Base-by-base conservation (phyloP, 1,140 invertebrate species). In the Andrena cerasifolii region DNA sequence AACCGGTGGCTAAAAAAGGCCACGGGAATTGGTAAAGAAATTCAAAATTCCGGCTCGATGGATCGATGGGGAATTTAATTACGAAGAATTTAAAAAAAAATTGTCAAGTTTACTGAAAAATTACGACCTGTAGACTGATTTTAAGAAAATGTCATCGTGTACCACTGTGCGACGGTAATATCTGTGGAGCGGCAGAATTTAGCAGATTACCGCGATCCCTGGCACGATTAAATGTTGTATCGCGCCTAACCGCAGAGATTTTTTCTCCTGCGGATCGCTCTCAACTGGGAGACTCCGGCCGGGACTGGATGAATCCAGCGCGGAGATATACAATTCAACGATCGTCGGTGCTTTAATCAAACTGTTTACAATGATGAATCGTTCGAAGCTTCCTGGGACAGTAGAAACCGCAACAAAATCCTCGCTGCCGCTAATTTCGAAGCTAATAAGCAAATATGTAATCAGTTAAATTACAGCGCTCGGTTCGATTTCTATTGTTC, bases 131-230 rank as follows among this genome's bases (percentile, higher is more conserved):
- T n/a, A n/a, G n/a, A n/a, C n/a, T n/a, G n/a, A n/a, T n/a, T n/a
- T n/a, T n/a, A n/a, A n/a, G n/a, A n/a, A n/a, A n/a, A n/a, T n/a
- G n/a, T n/a, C n/a, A n/a, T n/a, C n/a, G n/a, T n/a, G n/a, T n/a
- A n/a, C n/a, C n/a, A n/a, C n/a, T n/a, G n/a, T n/a, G n/a, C n/a
- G n/a, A n/a, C 10, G 36, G 62, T n/a, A 49, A 59, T 28, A 26
- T 21, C 4, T 18, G 16, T 14, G 24, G 43, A 70, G 59, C 21
- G 18, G 56, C 51, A 47, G 47, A 82, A 82, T 74, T 56, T 63
- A 59, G 36, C 28, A 14, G 36, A 66, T 71, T 67, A 83, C 43
- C 26, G 6, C 31, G 26, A 78, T 82, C 26, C 26, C 26, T 65
- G 58, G 33, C 61, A 70, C 45, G 31, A 77, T 70, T 70, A 61